phyloP scores from a whole-genome alignment of 2,797 vertebrate species.

The Argentina silus region DNA sequence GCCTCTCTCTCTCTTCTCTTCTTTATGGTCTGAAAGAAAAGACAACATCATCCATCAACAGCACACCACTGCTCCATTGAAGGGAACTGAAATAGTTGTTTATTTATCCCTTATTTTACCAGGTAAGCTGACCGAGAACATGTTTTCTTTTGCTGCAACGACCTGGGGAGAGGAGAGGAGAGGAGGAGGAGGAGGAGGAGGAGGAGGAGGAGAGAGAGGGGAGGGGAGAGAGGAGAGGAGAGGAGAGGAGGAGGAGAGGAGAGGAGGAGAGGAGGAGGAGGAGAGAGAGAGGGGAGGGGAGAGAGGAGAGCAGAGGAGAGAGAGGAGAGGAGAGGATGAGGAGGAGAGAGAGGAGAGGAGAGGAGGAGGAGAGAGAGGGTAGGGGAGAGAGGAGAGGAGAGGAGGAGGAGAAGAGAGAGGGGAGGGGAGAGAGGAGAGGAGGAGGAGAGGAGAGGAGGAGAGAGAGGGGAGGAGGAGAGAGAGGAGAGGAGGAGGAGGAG shows the following conservation, averaged over 20 bases:
- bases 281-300: neutral
- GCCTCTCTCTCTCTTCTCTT: slow-evolving; percentile 33
- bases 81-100: too few species aligned
- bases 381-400: slow-evolving; percentile 16
- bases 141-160: neutral
- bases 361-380: neutral
- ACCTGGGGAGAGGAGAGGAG: neutral
- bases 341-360: neutral
- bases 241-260: neutral
- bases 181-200: neutral
- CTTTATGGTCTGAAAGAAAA: slow-evolving; percentile 87
- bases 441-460: neutral
- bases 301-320: neutral
- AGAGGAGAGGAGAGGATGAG: neutral
- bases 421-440: neutral
- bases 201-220: neutral
- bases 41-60: slow-evolving; percentile 18
- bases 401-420: neutral
- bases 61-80: neutral
- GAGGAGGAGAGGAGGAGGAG: neutral
- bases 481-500: neutral
- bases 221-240: neutral
- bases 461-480: neutral
- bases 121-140: too few species aligned
- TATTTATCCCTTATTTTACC: too few species aligned